Percentiles rank a stretch among this genome's conserved stretches.
phyloP scores from a whole-genome alignment of 2,888 invertebrate genomes.

The Sarcophaga subvicina region DNA sequence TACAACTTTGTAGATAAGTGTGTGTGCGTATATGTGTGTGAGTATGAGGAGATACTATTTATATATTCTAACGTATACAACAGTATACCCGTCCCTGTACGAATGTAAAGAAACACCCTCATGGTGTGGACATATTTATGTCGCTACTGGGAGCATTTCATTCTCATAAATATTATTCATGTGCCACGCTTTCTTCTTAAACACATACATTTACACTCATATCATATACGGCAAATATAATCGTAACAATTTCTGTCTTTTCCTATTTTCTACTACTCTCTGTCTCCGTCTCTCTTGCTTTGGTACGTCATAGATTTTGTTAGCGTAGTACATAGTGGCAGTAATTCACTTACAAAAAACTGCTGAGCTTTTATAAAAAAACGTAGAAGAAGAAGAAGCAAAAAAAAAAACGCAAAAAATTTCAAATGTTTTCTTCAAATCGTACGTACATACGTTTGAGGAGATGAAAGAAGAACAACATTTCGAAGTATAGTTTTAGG shows the following conservation, averaged over 20 bases:
- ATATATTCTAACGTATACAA: slow-evolving; percentile 7
- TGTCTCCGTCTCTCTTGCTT: neutral
- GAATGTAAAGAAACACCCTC: slow-evolving; percentile 71
- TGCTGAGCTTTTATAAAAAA: slow-evolving; percentile 72
- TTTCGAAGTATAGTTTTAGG: neutral
- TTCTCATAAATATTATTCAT: slow-evolving; percentile 81
- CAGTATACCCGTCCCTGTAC: slow-evolving; percentile 30
- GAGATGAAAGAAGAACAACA: neutral
- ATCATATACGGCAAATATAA: slow-evolving; percentile 5
- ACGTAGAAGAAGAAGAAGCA: neutral
- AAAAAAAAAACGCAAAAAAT: neutral
- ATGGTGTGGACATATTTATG: slow-evolving; percentile 81
- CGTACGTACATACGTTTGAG: neutral
- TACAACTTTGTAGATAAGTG: neutral
- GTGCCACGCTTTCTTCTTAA: slow-evolving; percentile 51
- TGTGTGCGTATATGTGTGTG: neutral
- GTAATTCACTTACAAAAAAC: slow-evolving; percentile 45
- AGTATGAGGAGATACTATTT: neutral
- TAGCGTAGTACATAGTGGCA: neutral
- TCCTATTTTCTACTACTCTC: neutral
- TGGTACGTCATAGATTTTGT: slow-evolving; percentile 22
- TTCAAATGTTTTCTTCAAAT: neutral
- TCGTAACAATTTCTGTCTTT: slow-evolving; percentile 25
- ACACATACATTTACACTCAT: neutral
- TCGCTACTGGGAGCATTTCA: slow-evolving; percentile 81